phyloP scores from a whole-genome alignment of 2,113 vertebrate genomes.

The Alces alces region DNA sequence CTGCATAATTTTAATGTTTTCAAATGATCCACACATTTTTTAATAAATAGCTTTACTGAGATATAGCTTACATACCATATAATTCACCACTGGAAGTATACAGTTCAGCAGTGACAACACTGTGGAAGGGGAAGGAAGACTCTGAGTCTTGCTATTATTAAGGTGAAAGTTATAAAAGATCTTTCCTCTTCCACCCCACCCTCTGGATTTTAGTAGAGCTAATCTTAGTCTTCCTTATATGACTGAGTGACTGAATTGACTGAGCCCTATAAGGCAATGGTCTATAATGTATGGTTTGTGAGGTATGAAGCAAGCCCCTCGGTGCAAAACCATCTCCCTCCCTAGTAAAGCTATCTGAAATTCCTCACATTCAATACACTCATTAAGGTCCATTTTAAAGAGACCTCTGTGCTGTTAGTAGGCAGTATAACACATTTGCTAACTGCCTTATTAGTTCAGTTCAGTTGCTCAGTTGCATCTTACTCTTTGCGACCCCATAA shows the following conservation, averaged over 20 bases:
- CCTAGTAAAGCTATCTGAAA: neutral
- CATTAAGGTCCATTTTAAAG: neutral
- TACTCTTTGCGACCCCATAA: neutral
- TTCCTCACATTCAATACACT: neutral
- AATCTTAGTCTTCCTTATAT: neutral
- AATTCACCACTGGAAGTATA: neutral
- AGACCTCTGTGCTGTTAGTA: neutral
- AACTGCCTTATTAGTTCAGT: neutral
- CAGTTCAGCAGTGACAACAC: neutral
- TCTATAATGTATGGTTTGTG: neutral
- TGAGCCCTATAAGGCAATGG: neutral
- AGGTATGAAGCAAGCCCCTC: neutral
- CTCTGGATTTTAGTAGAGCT: neutral
- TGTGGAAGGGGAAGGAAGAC: neutral
- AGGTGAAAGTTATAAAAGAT: slow-evolving; percentile 8
- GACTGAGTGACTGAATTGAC: neutral
- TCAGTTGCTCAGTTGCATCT: neutral
- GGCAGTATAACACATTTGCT: neutral
- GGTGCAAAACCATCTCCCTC: neutral
- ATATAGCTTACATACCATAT: neutral
- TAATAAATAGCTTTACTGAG: neutral
- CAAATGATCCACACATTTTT: neutral
- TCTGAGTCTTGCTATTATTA: neutral
- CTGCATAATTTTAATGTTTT: neutral
- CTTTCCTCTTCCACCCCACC: neutral